Evolutionary conservation across 2,888 invertebrate species (phyloP), one percentile per base, ranked within the genome.

Genomic region (Ellobium chinense): DNA sequence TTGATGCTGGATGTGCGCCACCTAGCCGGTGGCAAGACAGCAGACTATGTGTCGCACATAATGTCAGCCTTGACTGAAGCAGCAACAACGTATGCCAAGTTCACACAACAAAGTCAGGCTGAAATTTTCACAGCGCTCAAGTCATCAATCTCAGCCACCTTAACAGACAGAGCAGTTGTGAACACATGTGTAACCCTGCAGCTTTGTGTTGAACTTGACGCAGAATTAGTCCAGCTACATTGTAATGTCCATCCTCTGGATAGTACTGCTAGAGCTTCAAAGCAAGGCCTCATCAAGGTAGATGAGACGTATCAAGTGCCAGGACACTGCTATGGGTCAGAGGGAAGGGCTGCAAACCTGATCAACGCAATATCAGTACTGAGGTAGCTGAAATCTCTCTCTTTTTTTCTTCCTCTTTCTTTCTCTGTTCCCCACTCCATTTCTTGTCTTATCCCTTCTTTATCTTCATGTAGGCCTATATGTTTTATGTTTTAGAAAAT

Each of bases 351-450:
- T 18, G 39, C 60, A 27, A 73, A 73, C 34, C 24, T 73, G 31
- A 73, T 73, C 56, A 73, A 58, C n/a, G 73, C 73, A 29, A 24
- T 73, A 14, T 73, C 73, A 31, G 58, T 73, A 27, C 24, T 73
- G 73, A 73, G 73, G 60, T 73, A 60, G 18, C 18, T 46, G 9
- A 46, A 46, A 18, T 46, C 46, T 7, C 18, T 46, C 7, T 18
- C 18, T 46, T 46, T 46, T 46, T 46, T 46, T 12, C 7, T 12
- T 46, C 9, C 18, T 18, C 46, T 46, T 46, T 46, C 46, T 46
- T 46, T 46, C 7, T 46, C 18, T 46, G 9, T 46, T 46, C 18
- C 18, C 46, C 46, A 7, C 46, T 46, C 46, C 18, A 46, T 46
- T 46, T 46, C 9, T 46, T 18, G 18, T 46, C 18, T 46, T 46